Evolutionary conservation across 2,797 vertebrate species (phyloP), one percentile per base, ranked within the genome.

Genomic region (Leptodactylus fallax): DNA sequence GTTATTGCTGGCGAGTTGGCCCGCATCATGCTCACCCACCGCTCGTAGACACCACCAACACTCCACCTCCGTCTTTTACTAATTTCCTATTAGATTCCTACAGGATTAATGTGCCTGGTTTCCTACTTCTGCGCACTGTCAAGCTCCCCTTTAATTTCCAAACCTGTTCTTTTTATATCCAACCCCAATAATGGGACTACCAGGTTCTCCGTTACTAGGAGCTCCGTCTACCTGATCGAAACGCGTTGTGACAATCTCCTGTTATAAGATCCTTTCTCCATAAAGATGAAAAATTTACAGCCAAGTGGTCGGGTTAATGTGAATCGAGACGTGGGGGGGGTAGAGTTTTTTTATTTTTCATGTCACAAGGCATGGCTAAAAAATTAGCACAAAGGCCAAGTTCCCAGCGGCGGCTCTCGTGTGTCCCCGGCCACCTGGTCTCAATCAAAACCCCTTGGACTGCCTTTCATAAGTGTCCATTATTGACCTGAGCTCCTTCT

Each of bases 401-500:
- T 23, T 81, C 56, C 71, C 47, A 49, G 19, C 47, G 49, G 65
- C 69, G 12, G 25, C 61, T 36, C 74, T 77, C 14, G 27, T 67
- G 58, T 77, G 17, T 58, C 79, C 19, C 25, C 21, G 86, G 76
- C 91, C 92, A 93, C 90, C 91, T 94, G 93, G 91, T 90, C 92
- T 92, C 91, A 91, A 94, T 93, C 91, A 93, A 45, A n/a, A 53
- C 25, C 87, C 89, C 89, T 51, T 23, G 85, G 84, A 83, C 81
- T 21, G 65, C 60, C 79, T 91, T 47, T 91, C 91, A 92, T 0
- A 13, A 92, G 87, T 92, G 91, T 92, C 92, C 90, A 90, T 92
- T 92, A 92, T 91, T 91, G 93, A 90, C 74, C 55, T 90, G 23
- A 58, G 71, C 87, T 85, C 49, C n/a, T 78, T 89, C 84, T 89